A percentile compares a stretch with the other conserved stretches of the same genome.
These are phyloP conservation scores for Pristionchus mayeri DNA, from an alignment of 2,888 invertebrate species.

Conservation along the genomic window DNA sequence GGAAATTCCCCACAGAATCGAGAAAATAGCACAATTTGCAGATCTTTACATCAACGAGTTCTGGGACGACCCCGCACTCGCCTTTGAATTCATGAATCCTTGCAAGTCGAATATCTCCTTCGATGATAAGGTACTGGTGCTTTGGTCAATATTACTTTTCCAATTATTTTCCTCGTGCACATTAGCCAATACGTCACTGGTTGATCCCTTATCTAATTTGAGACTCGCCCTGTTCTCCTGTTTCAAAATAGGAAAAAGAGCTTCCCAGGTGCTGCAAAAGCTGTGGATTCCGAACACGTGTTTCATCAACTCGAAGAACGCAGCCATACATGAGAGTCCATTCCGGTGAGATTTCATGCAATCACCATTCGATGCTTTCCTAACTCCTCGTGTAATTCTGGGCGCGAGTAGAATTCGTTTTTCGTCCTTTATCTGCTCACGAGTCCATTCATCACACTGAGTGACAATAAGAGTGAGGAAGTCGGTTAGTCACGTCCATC, in stretches of 20 bases:
- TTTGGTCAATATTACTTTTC: too few species aligned
- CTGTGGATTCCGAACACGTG: constrained; percentile 76
- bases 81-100: constrained; percentile 75
- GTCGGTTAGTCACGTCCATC: too few species aligned
- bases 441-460: constrained; percentile 2
- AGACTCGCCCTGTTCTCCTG: too few species aligned
- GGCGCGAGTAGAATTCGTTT: neutral
- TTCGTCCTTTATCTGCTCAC: neutral
- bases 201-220: too few species aligned
- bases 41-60: constrained; percentile 76
- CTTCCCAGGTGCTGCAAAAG: constrained; percentile 62
- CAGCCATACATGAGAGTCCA: constrained; percentile 75
- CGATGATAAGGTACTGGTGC: constrained; percentile 67
- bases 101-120: constrained; percentile 76
- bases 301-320: constrained; percentile 75
- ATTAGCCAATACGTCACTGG: too few species aligned
- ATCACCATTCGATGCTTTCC: neutral
- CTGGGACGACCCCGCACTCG: constrained; percentile 75
- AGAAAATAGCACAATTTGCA: constrained; percentile 51
- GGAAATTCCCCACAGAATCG: too few species aligned
- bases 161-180: too few species aligned
- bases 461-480: too few species aligned
- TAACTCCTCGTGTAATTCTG: neutral
- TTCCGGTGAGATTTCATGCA: constrained; percentile 61
- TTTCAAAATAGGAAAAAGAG: neutral